Evolutionary conservation across 2,797 vertebrate genomes (phyloP).

Genomic region (Helarctos malayanus): DNA sequence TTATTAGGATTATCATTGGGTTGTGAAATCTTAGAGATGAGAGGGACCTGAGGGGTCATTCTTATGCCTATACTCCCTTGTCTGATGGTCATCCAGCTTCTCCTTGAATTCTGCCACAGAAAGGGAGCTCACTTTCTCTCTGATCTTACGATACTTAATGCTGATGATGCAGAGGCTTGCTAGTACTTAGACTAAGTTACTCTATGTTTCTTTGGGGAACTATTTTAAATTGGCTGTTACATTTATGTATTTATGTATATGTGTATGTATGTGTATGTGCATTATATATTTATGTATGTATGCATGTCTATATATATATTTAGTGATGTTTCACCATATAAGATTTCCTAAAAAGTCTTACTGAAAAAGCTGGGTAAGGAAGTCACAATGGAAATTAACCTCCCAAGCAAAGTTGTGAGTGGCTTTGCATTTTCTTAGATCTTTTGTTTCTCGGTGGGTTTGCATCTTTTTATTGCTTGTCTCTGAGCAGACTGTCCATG

Average conservation of each 20-base stretch:
- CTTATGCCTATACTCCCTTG: not conserved
- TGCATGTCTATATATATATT: not conserved
- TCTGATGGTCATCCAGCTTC: not conserved
- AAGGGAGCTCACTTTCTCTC: not conserved
- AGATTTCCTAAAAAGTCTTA: conserved; percentile 38
- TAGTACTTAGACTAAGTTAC: not conserved
- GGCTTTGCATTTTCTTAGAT: not conserved
- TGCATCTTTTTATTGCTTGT: not conserved
- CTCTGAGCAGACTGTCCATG: not conserved
- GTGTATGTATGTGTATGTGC: not conserved
- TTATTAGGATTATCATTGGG: not conserved
- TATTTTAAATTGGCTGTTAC: not conserved
- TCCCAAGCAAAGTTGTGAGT: not conserved
- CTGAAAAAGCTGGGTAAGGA: not conserved
- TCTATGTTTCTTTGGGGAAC: not conserved
- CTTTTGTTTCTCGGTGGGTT: not conserved
- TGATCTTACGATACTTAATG: not conserved
- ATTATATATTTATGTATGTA: not conserved
- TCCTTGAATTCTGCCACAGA: not conserved
- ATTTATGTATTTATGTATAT: not conserved
- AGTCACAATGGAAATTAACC: conserved; percentile 31
- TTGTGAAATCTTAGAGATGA: not conserved
- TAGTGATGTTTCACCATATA: conserved; percentile 69
- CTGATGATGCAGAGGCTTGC: not conserved
- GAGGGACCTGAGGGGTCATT: not conserved